Evolutionary conservation across 1,140 invertebrate species (phyloP), one percentile per base, ranked within the genome.

Genomic region (Drosophila bifasciata): DNA sequence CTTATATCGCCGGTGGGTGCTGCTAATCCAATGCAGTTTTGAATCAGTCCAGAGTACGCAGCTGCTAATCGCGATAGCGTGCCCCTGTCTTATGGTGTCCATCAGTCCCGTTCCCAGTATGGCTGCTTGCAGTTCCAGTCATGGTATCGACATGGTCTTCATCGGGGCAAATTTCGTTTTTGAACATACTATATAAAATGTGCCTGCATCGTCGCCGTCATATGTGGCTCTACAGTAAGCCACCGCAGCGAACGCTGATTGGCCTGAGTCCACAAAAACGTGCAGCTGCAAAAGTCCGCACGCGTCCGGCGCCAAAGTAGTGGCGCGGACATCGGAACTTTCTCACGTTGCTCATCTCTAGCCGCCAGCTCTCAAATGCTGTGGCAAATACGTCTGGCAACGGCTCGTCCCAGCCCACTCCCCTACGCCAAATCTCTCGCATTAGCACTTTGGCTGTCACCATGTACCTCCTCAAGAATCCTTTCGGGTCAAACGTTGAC

Each of bases 91-190:
- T 8, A 56, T 36, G 13, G 44, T 45, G 21, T 52, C 21, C 13
- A 75, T 73, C 11, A 93, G 13, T 21, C 85, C 62, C 1, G 67
- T 73, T 2, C 81, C 90, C n/a, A 92, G 43, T 1, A 92, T 49
- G 0, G 92, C 92, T 6, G 90, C 92, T 55, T 92, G 76, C 1
- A 93, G 71, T 66, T 93, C 92, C 4, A 93, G 57, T 23, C 91
- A 62, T 0, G 92, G 92, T 17, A 92, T 90, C 0, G 90, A 89
- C 16, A 90, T 44, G 0, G 57, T 43, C 56, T 89, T 90, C 5
- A 91, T 17, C 9, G 92, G 91, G 0, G 92, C 75, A 1, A 92
- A 91, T 55, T 84, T 74, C 8, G 85, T 63, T 63, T 92, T 92
- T 11, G 73, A 61, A 44, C 44, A 46, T 7, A n/a, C n/a, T n/a